phyloP scores from a whole-genome alignment of 2,113 vertebrate species.

The Chelonoidis abingdonii region DNA sequence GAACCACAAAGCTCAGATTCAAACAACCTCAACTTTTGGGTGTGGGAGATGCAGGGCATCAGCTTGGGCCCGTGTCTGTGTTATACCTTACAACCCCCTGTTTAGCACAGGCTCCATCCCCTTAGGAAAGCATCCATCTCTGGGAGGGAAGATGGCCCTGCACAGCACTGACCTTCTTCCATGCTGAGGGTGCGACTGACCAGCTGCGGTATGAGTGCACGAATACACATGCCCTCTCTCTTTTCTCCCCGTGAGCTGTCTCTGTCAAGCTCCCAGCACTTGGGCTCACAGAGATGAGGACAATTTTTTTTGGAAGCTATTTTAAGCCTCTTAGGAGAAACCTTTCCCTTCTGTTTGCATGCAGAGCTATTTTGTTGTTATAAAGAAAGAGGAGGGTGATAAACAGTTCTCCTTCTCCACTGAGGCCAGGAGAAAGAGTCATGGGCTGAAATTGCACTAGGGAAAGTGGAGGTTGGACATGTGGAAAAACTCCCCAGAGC shows the following conservation, averaged over 20 bases:
- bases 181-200: background rate
- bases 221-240: too few species aligned
- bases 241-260: background rate
- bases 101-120: background rate
- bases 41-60: too few species aligned
- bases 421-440: background rate
- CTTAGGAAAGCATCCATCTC: background rate
- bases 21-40: background rate
- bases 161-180: background rate
- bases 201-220: too few species aligned
- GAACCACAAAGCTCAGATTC: background rate
- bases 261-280: background rate
- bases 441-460: background rate
- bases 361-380: background rate
- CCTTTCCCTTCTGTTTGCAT: accelerated
- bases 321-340: accelerated
- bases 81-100: background rate
- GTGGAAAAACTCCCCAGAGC: background rate
- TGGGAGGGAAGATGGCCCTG: background rate
- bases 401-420: background rate
- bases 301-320: background rate
- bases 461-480: background rate
- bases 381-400: background rate
- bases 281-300: background rate
- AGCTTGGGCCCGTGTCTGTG: background rate